Conservation (phyloP, 92 coral and sea anemone genomes). For the Anthopleura xanthogrammica region DNA sequence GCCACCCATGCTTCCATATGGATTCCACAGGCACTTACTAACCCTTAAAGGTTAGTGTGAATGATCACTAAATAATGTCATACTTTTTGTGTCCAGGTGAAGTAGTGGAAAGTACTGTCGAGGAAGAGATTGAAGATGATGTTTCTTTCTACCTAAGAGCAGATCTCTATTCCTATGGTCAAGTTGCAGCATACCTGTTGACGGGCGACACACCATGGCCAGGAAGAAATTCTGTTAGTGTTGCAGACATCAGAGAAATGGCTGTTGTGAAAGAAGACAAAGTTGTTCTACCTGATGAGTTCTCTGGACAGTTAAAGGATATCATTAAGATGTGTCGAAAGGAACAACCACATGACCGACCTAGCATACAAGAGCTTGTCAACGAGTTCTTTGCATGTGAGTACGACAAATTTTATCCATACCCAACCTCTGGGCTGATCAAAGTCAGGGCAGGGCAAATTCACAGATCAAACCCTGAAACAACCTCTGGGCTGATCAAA, state of each 20-base stretch:
- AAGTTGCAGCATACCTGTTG: constrained; percentile 78
- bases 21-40: too few species aligned
- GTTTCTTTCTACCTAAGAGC: constrained; percentile 61
- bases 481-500: too few species aligned
- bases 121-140: constrained; percentile 26
- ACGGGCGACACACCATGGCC: constrained; percentile 85
- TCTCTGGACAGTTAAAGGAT: constrained; percentile 56
- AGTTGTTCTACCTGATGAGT: constrained; percentile 65
- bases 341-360: constrained; percentile 51
- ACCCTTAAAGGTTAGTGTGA: background rate
- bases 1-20: too few species aligned
- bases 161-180: constrained; percentile 91
- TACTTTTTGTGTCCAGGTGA: background rate
- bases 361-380: constrained; percentile 58
- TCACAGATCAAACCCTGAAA: too few species aligned
- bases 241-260: constrained; percentile 41
- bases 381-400: constrained; percentile 61
- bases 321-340: constrained; percentile 57
- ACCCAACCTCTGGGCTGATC: too few species aligned
- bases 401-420: background rate
- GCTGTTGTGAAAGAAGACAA: constrained; percentile 40
- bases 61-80: background rate
- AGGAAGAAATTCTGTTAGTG: constrained; percentile 63
- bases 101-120: constrained; percentile 7
- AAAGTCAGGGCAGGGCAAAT: too few species aligned